Evolutionary conservation across 37 sponge, comb jelly and placozoan species (phyloP).

Genomic region (Axinella damicornis): DNA sequence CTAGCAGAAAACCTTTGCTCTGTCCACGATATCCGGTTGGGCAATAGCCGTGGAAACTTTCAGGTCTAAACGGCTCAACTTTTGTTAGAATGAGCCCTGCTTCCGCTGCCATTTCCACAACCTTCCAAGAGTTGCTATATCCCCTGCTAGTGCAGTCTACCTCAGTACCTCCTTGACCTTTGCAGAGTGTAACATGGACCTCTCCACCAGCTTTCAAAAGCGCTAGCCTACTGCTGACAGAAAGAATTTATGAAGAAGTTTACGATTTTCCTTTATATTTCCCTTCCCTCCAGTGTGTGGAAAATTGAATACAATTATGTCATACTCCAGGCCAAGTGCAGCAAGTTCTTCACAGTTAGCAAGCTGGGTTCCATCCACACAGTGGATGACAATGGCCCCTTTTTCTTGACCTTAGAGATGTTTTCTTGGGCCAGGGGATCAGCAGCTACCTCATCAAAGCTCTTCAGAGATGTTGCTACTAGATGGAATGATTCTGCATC

Average conservation of each 20-base stretch:
- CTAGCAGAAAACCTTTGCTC: conserved; percentile 55
- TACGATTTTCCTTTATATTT: conserved; percentile 67
- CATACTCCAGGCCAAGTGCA: conserved; percentile 7
- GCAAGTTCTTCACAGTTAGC: conserved; percentile 10
- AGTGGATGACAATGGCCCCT: conserved; percentile 37
- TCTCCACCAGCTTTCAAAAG: conserved; percentile 40
- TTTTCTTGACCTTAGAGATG: conserved; percentile 1
- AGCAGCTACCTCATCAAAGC: neutral
- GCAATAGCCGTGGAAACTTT: conserved; percentile 52
- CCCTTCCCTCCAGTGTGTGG: conserved; percentile 92
- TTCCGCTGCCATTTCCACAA: conserved; percentile 82
- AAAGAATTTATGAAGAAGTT: conserved; percentile 61
- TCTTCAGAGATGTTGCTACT: conserved; percentile 55
- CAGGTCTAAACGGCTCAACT: conserved; percentile 47
- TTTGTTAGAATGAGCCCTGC: conserved; percentile 57
- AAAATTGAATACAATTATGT: conserved; percentile 81
- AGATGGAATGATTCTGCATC: neutral
- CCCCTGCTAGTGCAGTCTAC: conserved; percentile 58
- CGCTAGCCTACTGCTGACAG: conserved; percentile 44
- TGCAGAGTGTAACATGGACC: conserved; percentile 69
- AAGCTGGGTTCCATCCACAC: conserved; percentile 77
- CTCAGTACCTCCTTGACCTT: conserved; percentile 88
- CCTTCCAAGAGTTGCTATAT: conserved; percentile 84
- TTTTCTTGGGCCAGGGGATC: conserved; percentile 12
- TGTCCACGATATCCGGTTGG: conserved; percentile 82